Evolutionary conservation across 2,113 vertebrate species (phyloP), one percentile per base, ranked within the genome.

Genomic region (Leucosticte australis): DNA sequence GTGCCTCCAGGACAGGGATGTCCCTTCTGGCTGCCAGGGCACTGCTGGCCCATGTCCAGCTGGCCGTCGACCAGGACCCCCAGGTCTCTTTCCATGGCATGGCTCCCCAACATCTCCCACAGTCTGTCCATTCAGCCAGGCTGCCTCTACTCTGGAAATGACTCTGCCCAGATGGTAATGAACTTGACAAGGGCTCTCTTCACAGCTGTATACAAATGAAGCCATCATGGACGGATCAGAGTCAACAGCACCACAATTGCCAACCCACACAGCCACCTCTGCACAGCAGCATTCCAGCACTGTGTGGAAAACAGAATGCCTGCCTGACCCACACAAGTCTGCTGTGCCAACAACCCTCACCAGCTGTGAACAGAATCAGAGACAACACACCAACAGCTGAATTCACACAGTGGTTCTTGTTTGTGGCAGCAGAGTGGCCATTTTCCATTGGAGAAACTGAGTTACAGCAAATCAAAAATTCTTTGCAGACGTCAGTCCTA

Each of bases 301-400:
- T 39, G 21, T 67, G 80, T 44, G 78, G 68, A 82, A 93, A 94
- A 65, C 71, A 93, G 90, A 92, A 87, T 93, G 87, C 46, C 74
- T 95, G 67, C 84, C 84, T 87, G 86, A 92, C 85, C 90, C 79
- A 93, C 92, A 62, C 68, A 53, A 59, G 46, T 53, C 76, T 90
- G 83, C 44, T 0, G 0, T 81, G 83, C 83, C 87, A 89, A 46
- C 52, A 92, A 26, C 63, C 27, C 65, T 83, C 24, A 53, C 18
- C 1, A 16, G 12, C 59, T 57, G 55, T 37, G 63, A 88, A 56
- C n/a, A 93, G 55, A 74, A 67, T 15, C 78, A 64, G 41, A 31
- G 24, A 64, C 39, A 74, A 44, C 2, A 19, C 27, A 70, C 35
- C 28, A 65, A 70, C 55, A 79, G 44, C 59, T 90, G 55, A 39